Percentiles rank a stretch among this genome's conserved stretches.
Evolutionary conservation across 2,113 vertebrate genomes (phyloP).

Genomic region (Siphamia tubifer): DNA sequence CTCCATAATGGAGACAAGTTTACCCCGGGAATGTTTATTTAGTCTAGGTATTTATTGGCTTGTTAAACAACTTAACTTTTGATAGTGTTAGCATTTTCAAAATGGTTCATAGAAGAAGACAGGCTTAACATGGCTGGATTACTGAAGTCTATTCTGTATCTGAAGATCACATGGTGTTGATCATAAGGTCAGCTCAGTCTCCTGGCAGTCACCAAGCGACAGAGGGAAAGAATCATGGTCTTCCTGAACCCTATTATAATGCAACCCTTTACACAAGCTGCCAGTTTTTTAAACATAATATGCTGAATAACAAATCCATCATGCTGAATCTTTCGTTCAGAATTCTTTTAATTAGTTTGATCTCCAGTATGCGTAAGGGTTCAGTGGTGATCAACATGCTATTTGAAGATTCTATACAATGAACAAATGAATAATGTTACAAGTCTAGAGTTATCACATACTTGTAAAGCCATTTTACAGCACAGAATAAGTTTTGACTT

Average conservation of each 20-base stretch:
- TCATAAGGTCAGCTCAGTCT: conserved; percentile 58
- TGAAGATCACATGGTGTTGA: conserved; percentile 67
- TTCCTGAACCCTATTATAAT: conserved; percentile 46
- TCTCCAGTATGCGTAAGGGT: no score
- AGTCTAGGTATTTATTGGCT: neutral
- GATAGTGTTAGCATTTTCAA: neutral
- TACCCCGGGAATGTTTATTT: neutral
- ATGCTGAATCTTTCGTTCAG: neutral
- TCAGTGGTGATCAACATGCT: neutral
- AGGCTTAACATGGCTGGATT: conserved; percentile 7
- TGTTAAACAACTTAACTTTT: neutral
- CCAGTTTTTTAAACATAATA: conserved; percentile 5
- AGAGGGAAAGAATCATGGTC: conserved; percentile 55
- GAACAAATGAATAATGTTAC: conserved; percentile 61
- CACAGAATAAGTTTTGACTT: conserved; percentile 41
- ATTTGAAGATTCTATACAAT: conserved; percentile 32
- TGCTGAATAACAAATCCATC: neutral
- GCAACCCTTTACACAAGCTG: conserved; percentile 34
- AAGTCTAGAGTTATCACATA: conserved; percentile 32
- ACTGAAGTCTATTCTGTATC: conserved; percentile 24
- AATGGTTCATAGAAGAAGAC: conserved; percentile 11
- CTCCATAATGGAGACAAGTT: neutral
- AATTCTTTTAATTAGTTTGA: neutral
- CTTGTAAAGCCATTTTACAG: conserved; percentile 48
- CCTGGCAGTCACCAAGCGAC: conserved; percentile 52